Percentiles rank a stretch among this genome's conserved stretches.
These are phyloP conservation scores for Cryptophagus acutangulus DNA, from an alignment of 2,888 invertebrate species.

Conservation along the genomic window DNA sequence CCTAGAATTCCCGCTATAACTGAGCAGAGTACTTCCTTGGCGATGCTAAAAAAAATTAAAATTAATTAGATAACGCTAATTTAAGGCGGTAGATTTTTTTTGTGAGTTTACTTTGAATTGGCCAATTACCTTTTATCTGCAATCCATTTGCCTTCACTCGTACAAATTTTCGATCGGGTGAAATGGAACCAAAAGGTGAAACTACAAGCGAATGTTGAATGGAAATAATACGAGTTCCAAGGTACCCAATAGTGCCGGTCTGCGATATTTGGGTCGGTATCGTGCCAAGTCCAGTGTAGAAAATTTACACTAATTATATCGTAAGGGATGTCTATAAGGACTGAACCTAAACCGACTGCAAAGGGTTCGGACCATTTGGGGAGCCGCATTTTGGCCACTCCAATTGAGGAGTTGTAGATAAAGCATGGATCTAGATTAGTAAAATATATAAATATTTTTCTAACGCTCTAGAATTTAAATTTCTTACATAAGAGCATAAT, in stretches of 20 bases:
- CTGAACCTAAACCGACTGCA: constrained; percentile 65
- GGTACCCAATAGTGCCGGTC: constrained; percentile 80
- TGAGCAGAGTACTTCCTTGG: constrained; percentile 53
- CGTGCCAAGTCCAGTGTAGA: constrained; percentile 82
- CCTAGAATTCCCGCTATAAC: constrained; percentile 60
- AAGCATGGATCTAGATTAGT: constrained; percentile 54
- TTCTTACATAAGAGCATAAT: constrained; percentile 64
- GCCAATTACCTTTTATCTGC: constrained; percentile 41
- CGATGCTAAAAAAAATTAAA: constrained; percentile 45
- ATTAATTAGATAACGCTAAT: constrained; percentile 1
- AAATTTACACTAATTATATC: constrained; percentile 74
- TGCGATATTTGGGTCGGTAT: constrained; percentile 64
- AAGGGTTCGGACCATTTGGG: constrained; percentile 58
- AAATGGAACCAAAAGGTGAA: constrained; percentile 65
- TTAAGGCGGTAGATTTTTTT: too few relatives aligned
- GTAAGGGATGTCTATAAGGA: constrained; percentile 73
- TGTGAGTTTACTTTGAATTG: background rate
- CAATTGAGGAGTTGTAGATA: constrained; percentile 57
- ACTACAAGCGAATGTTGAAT: constrained; percentile 67
- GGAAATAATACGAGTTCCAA: constrained; percentile 81
- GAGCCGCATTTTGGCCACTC: constrained; percentile 53
- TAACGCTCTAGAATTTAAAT: background rate
- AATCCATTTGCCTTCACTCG: constrained; percentile 55
- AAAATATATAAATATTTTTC: background rate
- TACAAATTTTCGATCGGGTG: constrained; percentile 53